phyloP scores from a whole-genome alignment of 1,140 invertebrate genomes.

The Pachypsylla venusta region DNA sequence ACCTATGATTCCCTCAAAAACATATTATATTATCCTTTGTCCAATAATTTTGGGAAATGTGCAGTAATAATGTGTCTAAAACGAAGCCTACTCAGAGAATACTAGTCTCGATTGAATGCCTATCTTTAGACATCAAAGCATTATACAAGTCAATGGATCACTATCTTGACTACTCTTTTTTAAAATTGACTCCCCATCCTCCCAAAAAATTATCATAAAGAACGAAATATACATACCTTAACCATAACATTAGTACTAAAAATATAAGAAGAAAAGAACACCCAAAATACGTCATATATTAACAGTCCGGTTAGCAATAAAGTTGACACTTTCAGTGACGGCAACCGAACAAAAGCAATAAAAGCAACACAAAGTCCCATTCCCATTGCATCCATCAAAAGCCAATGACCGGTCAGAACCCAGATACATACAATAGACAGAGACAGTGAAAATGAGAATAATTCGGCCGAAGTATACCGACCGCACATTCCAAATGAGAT shows the following conservation, averaged over 20 bases:
- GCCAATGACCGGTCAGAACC: conserved; percentile 94
- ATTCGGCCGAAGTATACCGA: conserved; percentile 80
- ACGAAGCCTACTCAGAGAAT: too few relatives aligned
- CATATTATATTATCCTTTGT: too few relatives aligned
- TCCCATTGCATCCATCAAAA: conserved; percentile 93
- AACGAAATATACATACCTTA: conserved; percentile 68
- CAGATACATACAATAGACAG: conserved; percentile 90
- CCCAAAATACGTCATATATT: conserved; percentile 97
- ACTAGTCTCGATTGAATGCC: too few relatives aligned
- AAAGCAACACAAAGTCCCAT: conserved; percentile 96
- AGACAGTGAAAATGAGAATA: conserved; percentile 82
- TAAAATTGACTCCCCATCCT: too few relatives aligned
- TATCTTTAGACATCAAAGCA: too few relatives aligned
- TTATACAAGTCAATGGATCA: too few relatives aligned
- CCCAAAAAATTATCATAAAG: too few relatives aligned
- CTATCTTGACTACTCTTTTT: too few relatives aligned
- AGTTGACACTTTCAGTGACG: conserved; percentile 92
- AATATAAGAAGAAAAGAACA: conserved; percentile 96
- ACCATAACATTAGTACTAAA: conserved; percentile 99
- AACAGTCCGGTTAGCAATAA: conserved; percentile 82
- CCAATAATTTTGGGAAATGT: too few relatives aligned
- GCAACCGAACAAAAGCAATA: conserved; percentile 88
- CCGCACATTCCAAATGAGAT: conserved; percentile 85
- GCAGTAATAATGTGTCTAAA: too few relatives aligned
- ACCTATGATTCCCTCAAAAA: too few relatives aligned